Conservation (phyloP, 2,888 invertebrate species). For the Phytoseiulus persimilis region DNA sequence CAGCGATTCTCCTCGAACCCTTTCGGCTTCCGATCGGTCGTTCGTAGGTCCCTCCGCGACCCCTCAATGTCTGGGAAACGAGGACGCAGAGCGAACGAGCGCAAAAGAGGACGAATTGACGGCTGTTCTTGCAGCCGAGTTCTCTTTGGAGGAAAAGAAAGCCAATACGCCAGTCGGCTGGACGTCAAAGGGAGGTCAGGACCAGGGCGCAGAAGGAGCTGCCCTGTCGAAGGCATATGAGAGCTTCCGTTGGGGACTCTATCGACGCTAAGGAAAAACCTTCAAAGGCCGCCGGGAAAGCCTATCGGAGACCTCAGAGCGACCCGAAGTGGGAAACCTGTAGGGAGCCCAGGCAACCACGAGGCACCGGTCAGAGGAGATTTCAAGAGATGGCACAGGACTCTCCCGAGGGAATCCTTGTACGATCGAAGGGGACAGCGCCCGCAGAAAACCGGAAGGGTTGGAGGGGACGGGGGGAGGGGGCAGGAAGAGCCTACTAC, state of each 20-base stretch:
- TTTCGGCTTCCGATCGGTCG: no score
- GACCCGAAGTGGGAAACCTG: background rate
- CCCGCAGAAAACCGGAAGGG: background rate
- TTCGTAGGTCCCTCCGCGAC: background rate
- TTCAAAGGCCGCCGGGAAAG: background rate
- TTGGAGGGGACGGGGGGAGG: background rate
- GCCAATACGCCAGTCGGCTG: background rate
- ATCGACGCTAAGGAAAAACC: background rate
- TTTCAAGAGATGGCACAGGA: background rate
- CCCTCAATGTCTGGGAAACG: background rate
- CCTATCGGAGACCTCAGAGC: background rate
- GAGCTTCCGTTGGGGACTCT: background rate
- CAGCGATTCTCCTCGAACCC: background rate
- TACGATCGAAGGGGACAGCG: no score
- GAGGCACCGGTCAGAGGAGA: background rate
- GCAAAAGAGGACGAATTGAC: background rate
- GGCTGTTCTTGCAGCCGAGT: background rate
- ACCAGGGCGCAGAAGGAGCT: background rate
- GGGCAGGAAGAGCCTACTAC: background rate
- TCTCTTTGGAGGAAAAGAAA: background rate
- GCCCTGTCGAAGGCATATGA: background rate
- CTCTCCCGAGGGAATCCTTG: no score
- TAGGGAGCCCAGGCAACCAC: background rate
- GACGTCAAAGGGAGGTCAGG: background rate
- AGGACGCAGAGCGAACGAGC: background rate